Evolutionary conservation across 2,888 invertebrate species (phyloP), one percentile per base, ranked within the genome.

Genomic region (Cremastinae sp.): DNA sequence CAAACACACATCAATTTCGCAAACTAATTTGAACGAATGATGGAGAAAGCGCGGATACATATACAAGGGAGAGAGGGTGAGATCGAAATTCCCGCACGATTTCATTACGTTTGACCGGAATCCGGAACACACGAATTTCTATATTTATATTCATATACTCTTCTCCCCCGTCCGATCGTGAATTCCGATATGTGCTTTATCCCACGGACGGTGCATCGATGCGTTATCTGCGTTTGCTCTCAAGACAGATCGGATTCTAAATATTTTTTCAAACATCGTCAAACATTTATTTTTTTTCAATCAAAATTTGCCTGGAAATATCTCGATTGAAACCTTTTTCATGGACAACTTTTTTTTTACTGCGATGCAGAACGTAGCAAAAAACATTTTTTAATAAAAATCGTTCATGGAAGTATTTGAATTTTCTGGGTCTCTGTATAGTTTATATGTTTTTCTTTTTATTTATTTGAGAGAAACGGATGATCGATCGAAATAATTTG

Each of bases 1-100:
- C 76, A 73, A 77, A 73, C 73, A 77, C 76, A 77, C 76, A 77
- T 77, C 76, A 77, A 73, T 77, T 77, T 74, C 70, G 69, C 73
- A 77, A 77, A 73, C 76, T 77, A 77, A 77, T 77, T 77, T 77
- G 76, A 77, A 77, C 76, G 76, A 73, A 77, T 73, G 76, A 77
- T 73, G 69, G 59, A 38, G 54, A 47, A 71, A 59, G 45, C 49
- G 56, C 34, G 36, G 45, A n/a, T 18, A 34, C 12, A 18, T 43
- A 18, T 16, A 16, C 18, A 10, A 18, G 49, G 18, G 47, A 62
- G 38, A 36, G 38, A 47, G 47, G 47, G 68, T 7, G 36, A 12
- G 49, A 49, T 12, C 4, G 34, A 41, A 4, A 36, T 38, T 47
- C 61, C 65, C 73, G 61, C 73, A 77, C 76, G 69, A 70, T 77